Percentiles rank a stretch among this genome's conserved stretches.
Conservation (phyloP, 2,888 invertebrate genomes). For the Panopea generosa region DNA sequence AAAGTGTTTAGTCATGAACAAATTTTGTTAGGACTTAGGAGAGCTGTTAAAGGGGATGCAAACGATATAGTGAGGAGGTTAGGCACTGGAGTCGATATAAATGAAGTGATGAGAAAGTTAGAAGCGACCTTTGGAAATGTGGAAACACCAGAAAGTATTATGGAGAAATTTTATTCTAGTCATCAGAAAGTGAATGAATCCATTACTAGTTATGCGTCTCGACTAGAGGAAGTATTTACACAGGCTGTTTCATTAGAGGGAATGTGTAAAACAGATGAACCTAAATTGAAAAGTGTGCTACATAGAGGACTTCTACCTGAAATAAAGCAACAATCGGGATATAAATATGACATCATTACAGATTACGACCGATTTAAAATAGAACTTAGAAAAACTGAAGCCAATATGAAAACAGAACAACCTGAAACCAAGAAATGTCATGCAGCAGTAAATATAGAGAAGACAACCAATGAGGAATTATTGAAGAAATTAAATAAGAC, state of each 20-base stretch:
- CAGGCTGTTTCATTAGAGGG: slow-evolving; percentile 1
- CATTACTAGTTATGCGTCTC: neutral
- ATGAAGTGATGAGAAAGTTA: slow-evolving; percentile 12
- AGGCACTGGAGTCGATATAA: neutral
- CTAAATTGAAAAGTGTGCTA: slow-evolving; percentile 14
- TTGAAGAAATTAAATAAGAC: slow-evolving; percentile 20
- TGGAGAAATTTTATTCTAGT: slow-evolving; percentile 1
- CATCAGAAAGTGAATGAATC: no score
- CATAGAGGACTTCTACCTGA: slow-evolving; percentile 13
- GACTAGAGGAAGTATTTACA: neutral
- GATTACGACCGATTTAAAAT: slow-evolving; percentile 32
- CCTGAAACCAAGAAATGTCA: slow-evolving; percentile 12
- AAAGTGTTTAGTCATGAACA: slow-evolving; percentile 4
- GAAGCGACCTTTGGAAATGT: slow-evolving; percentile 9
- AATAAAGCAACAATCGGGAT: slow-evolving; percentile 12
- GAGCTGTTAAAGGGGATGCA: slow-evolving; percentile 15
- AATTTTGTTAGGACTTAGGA: slow-evolving; percentile 14
- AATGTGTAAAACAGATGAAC: slow-evolving; percentile 7
- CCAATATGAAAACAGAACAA: neutral
- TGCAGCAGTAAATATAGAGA: neutral
- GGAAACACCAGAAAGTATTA: neutral
- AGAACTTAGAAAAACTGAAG: no score
- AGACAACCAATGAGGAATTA: neutral
- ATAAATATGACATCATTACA: slow-evolving; percentile 18
- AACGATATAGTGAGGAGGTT: slow-evolving; percentile 7